Base-by-base conservation (phyloP, 2,797 vertebrate genomes). In the Aratinga solstitialis region DNA sequence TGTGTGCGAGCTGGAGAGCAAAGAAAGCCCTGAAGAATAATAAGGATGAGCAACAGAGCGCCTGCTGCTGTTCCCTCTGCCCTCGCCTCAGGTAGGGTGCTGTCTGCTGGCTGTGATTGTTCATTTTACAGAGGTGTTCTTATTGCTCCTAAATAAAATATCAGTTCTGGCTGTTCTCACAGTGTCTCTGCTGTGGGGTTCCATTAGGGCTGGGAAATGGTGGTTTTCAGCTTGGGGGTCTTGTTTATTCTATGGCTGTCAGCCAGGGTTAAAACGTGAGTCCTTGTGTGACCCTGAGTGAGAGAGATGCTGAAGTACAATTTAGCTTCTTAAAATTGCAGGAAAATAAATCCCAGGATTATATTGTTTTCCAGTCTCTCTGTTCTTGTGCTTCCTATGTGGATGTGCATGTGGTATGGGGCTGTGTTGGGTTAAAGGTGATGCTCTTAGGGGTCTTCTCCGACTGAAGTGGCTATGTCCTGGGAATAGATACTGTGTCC, bases 381-480 rank as follows among this genome's bases (percentile, higher is more conserved):
- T 1, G 1, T 17, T n/a, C 26, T n/a, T 26, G 3, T 0, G 3
- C 18, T 24, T 63, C 13, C 1, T 17, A 2, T 5, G 2, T 1
- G 23, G 43, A 4, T 4, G 2, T 0, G 18, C 12, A 13, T 8
- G 48, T 5, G 42, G 29, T 16, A 1, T 2, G 47, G 0, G 2
- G 20, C 53, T 29, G 4, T 3, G 45, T 36, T 59, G n/a, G 23
- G 23, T 59, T 59, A 36, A 36, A 34, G 9, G 56, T 58, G 56
- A 59, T 59, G 56, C 56, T 59, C 10, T 11, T 59, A 36, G 10
- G n/a, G n/a, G n/a, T 36, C 10, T 59, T 26, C 7, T 19, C 17
- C 30, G 30, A 5, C 34, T 30, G 6, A 18, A 24, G 9, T 4
- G 13, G 20, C 14, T 21, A 6, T 4, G 17, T 27, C 24, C 81